A percentile compares a stretch with the other conserved stretches of the same genome.
Evolutionary conservation across 2,888 invertebrate species (phyloP).

Genomic region (Sarcophaga caerulescens): DNA sequence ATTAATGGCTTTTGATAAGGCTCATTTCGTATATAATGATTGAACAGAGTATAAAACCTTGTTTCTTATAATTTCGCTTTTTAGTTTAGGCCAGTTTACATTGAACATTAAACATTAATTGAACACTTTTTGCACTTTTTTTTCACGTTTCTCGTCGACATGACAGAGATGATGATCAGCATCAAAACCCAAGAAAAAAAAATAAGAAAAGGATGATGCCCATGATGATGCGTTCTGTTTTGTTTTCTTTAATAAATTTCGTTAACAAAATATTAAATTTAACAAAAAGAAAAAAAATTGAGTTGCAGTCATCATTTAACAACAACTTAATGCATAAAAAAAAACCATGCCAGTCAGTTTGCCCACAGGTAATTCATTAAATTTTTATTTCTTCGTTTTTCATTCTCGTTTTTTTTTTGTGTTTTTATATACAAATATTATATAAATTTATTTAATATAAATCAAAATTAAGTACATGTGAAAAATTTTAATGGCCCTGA

Average conservation of each 20-base stretch:
- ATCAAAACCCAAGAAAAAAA: neutral
- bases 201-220: neutral
- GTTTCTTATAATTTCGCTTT: conserved; percentile 39
- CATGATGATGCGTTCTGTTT: neutral
- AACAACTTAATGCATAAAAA: conserved; percentile 53
- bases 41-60: conserved; percentile 20
- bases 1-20: conserved; percentile 60
- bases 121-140: conserved; percentile 53
- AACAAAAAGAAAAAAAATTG: conserved; percentile 21
- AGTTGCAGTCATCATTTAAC: conserved; percentile 9
- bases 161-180: conserved; percentile 43
- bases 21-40: conserved; percentile 41
- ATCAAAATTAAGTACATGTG: neutral
- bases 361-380: neutral
- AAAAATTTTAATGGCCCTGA: conserved; percentile 1
- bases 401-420: neutral
- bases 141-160: conserved; percentile 49
- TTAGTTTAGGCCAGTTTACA: conserved; percentile 42
- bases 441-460: neutral
- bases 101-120: conserved; percentile 30
- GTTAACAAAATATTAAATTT: conserved; percentile 18
- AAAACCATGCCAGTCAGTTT: neutral
- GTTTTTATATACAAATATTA: neutral
- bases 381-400: neutral
- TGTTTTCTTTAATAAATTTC: neutral